Base-by-base conservation (phyloP, 2,797 vertebrate genomes). In the Chiropotes sagulatus region DNA sequence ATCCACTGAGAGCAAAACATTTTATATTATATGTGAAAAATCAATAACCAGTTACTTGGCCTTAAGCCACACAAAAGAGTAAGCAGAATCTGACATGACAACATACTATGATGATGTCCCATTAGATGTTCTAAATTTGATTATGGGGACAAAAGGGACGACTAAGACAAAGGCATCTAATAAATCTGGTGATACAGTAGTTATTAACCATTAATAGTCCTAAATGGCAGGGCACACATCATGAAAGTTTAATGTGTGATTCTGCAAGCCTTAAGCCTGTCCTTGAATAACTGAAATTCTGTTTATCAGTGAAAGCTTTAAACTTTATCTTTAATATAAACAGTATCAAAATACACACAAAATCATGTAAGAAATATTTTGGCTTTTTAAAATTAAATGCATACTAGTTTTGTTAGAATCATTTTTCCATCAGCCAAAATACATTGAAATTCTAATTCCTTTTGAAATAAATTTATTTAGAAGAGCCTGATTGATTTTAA, bases 401-500 rank as follows among this genome's bases (percentile, higher is more conserved):
- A 48, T 36, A 58, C 14, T 76, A 3, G 33, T 52, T 92, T 95
- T 93, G 19, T 80, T 92, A 94, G 26, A 76, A 84, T 86, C 13
- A 14, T 72, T 86, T 96, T 64, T 24, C 14, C 39, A 12, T 13
- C 33, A 80, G 41, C 44, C 84, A 94, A 94, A 67, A 89, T 84
- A 83, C 20, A 83, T 22, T 14, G 15, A 90, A 93, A 94, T 82
- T 97, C 54, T 48, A 93, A 96, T 94, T 98, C 67, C 11, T 97
- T 97, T 96, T 82, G 70, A 90, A 98, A 95, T 88, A 13, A 44
- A 96, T 81, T 73, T 95, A 90, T 91, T 81, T 76, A 46, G 72
- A 93, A 88, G 36, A 44, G 26, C 41, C 80, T 80, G 50, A 14
- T 80, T 46, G 22, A 50, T 54, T 70, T 86, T 44, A 48, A 26